These are phyloP conservation scores for Xenopus petersii DNA, from an alignment of 2,797 vertebrate species.

Conservation along the genomic window DNA sequence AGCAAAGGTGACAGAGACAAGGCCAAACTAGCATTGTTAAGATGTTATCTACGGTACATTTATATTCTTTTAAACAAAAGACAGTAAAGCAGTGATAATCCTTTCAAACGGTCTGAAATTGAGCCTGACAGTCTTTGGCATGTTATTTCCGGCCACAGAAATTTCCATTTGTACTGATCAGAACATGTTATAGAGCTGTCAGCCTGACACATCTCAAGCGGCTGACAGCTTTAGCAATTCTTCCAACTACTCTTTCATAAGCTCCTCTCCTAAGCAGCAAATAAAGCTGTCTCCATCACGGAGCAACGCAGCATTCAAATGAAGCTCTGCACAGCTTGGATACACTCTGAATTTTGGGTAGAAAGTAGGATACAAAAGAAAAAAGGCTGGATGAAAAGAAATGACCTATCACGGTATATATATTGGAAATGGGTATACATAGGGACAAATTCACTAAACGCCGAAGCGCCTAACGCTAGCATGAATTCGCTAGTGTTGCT, in stretches of 20 bases:
- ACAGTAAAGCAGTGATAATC: slow-evolving; percentile 39
- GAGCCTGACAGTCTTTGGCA: slow-evolving; percentile 45
- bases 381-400: background rate
- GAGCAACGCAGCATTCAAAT: slow-evolving; percentile 27
- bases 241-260: slow-evolving; percentile 23
- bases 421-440: background rate
- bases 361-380: background rate
- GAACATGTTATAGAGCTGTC: slow-evolving; percentile 32
- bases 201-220: slow-evolving; percentile 42
- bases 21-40: slow-evolving; percentile 49
- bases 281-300: slow-evolving; percentile 17
- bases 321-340: background rate
- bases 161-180: slow-evolving; percentile 50
- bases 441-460: too few species aligned
- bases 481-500: too few species aligned
- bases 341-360: background rate
- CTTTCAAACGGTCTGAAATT: slow-evolving; percentile 37
- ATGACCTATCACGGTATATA: background rate
- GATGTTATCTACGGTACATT: slow-evolving; percentile 45
- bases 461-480: too few species aligned
- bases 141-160: slow-evolving; percentile 45
- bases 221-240: slow-evolving; percentile 32
- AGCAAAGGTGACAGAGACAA: slow-evolving; percentile 24
- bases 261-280: slow-evolving; percentile 17
- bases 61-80: slow-evolving; percentile 48